These are phyloP conservation scores for Steinernema hermaphroditum DNA, from an alignment of 2,888 invertebrate species.

Conservation along the genomic window DNA sequence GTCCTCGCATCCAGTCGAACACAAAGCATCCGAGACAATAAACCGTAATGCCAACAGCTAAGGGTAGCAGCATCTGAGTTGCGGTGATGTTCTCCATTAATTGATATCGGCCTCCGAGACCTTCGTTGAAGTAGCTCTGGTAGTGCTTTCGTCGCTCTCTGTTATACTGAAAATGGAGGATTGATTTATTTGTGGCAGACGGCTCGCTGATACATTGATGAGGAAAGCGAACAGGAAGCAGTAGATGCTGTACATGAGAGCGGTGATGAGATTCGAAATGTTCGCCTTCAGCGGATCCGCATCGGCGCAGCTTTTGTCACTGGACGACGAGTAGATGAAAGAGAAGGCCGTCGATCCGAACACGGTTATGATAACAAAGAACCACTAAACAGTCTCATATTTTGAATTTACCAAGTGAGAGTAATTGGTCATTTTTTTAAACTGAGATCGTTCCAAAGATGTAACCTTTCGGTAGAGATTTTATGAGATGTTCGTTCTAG, in stretches of 20 bases:
- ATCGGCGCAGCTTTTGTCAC: not conserved
- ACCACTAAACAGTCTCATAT: not conserved
- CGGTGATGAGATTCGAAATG: not conserved
- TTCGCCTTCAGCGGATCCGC: not conserved
- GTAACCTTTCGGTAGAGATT: too few relatives aligned
- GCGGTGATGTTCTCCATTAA: conserved; percentile 6
- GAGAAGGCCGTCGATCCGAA: not conserved
- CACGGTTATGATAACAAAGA: not conserved
- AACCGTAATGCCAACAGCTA: not conserved
- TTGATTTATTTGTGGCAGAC: too few relatives aligned
- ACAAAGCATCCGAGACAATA: conserved; percentile 2
- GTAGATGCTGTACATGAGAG: not conserved
- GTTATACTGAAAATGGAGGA: not conserved
- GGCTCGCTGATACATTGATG: conserved; percentile 14
- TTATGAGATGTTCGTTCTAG: too few relatives aligned
- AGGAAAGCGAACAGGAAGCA: not conserved
- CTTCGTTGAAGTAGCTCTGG: conserved; percentile 8
- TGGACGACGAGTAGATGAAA: not conserved
- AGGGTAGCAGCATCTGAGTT: not conserved
- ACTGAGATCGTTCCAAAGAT: too few relatives aligned
- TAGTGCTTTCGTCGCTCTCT: not conserved
- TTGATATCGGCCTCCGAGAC: conserved; percentile 10
- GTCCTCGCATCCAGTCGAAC: not conserved
- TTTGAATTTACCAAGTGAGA: not conserved
- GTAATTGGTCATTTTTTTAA: too few relatives aligned